Percentiles rank a stretch among this genome's conserved stretches.
Conservation (phyloP, 2,888 invertebrate genomes). For the Pseudococcus jackbeardsleyi region DNA sequence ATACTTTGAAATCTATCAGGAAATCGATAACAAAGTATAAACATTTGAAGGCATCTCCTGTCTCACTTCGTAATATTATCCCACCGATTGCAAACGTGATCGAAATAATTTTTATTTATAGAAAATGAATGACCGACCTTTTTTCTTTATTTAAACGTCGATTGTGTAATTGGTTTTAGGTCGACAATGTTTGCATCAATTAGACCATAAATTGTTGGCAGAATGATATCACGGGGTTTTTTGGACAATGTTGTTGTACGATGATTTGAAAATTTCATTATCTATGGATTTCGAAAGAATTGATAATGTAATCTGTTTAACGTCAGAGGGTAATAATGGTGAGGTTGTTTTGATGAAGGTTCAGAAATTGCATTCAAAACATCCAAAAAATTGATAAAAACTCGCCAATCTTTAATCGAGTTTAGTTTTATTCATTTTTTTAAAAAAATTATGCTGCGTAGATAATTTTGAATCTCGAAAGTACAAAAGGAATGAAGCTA, state of each 20-base stretch:
- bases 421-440: too few relatives aligned
- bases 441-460: too few relatives aligned
- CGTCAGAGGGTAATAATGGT: too few relatives aligned
- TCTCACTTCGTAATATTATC: not conserved
- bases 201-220: not conserved
- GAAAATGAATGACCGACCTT: not conserved
- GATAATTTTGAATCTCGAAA: too few relatives aligned
- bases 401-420: too few relatives aligned
- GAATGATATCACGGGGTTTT: not conserved
- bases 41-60: not conserved
- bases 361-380: too few relatives aligned
- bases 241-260: not conserved
- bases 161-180: not conserved
- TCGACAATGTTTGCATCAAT: not conserved
- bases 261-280: too few relatives aligned
- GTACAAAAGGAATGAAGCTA: too few relatives aligned
- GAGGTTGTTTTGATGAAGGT: too few relatives aligned
- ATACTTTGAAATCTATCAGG: slow-evolving; percentile 45
- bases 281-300: too few relatives aligned
- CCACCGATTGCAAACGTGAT: slow-evolving; percentile 33
- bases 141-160: not conserved
- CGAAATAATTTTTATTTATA: not conserved
- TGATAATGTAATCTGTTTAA: too few relatives aligned
- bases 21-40: slow-evolving; percentile 48
- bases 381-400: too few relatives aligned